Evolutionary conservation across 2,113 vertebrate genomes (phyloP).

Genomic region (Peromyscus leucopus): DNA sequence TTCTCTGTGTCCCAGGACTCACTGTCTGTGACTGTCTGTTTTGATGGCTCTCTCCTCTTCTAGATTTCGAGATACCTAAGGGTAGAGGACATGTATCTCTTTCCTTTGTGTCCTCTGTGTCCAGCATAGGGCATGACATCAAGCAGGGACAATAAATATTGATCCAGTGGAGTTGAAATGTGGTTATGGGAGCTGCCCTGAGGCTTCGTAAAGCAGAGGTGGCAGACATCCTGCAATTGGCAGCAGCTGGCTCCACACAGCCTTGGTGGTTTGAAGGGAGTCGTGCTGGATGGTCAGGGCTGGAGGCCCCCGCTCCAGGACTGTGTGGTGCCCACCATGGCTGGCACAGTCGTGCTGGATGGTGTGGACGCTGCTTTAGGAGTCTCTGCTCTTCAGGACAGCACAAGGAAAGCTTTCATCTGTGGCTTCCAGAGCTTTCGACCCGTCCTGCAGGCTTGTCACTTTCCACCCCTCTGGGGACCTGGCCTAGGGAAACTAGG

Average conservation of each 20-base stretch:
- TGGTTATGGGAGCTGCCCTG: not conserved
- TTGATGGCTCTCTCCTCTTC: not conserved
- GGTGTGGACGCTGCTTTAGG: not conserved
- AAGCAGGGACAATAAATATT: conserved; percentile 57
- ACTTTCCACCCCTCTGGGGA: not conserved
- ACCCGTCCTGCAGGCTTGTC: not conserved
- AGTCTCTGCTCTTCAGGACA: not conserved
- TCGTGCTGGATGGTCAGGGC: not conserved
- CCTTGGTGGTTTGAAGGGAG: conserved; percentile 29
- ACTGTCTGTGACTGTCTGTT: not conserved
- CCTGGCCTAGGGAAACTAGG: conserved; percentile 14
- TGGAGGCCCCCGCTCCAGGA: conserved; percentile 18
- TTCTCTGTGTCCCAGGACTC: not conserved
- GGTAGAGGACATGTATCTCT: conserved; percentile 13
- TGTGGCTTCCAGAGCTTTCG: not conserved
- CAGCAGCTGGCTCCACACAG: conserved; percentile 41
- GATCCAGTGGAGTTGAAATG: conserved; percentile 52
- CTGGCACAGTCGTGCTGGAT: conserved; percentile 1
- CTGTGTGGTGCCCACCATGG: not conserved
- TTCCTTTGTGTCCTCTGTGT: conserved; percentile 10
- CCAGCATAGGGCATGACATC: not conserved
- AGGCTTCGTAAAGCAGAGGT: conserved; percentile 55
- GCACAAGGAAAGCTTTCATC: conserved; percentile 4
- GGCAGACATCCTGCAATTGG: not conserved
- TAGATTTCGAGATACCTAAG: conserved; percentile 8